phyloP scores from a whole-genome alignment of 2,888 invertebrate species.

The Atrina japonica region DNA sequence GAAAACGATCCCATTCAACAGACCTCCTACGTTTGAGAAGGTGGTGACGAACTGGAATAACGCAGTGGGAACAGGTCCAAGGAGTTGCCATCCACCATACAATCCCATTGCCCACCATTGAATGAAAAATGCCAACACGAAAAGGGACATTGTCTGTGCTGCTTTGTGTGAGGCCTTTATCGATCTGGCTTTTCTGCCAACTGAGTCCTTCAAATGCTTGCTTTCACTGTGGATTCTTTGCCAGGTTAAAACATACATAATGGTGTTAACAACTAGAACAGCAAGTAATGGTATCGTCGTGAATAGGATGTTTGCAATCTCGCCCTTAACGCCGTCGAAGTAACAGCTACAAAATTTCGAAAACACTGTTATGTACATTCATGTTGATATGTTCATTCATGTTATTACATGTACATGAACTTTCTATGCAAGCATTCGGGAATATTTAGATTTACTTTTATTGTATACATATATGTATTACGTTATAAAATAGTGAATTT shows the following conservation, averaged over 20 bases:
- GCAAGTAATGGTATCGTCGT: background rate
- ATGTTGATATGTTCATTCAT: too few species aligned
- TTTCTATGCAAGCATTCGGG: too few species aligned
- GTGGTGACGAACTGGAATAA: too few species aligned
- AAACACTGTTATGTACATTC: too few species aligned
- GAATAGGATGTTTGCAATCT: background rate
- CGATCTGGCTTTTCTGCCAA: background rate
- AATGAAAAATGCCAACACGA: background rate
- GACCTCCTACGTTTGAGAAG: too few species aligned
- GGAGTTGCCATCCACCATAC: background rate
- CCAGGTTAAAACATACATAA: constrained; percentile 6
- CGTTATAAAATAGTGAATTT: too few species aligned
- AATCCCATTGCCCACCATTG: constrained; percentile 14
- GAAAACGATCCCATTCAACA: too few species aligned
- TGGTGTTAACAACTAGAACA: background rate
- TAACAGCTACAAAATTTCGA: constrained; percentile 2
- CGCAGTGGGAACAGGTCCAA: background rate
- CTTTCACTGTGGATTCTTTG: background rate
- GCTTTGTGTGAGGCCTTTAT: background rate
- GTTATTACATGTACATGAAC: too few species aligned
- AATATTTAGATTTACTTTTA: too few species aligned
- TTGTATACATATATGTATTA: too few species aligned
- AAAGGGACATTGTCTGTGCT: constrained; percentile 5
- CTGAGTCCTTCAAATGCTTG: background rate
- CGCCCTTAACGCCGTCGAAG: constrained; percentile 6